Evolutionary conservation across 2,888 invertebrate species (phyloP).

Genomic region (Hesperia comma): DNA sequence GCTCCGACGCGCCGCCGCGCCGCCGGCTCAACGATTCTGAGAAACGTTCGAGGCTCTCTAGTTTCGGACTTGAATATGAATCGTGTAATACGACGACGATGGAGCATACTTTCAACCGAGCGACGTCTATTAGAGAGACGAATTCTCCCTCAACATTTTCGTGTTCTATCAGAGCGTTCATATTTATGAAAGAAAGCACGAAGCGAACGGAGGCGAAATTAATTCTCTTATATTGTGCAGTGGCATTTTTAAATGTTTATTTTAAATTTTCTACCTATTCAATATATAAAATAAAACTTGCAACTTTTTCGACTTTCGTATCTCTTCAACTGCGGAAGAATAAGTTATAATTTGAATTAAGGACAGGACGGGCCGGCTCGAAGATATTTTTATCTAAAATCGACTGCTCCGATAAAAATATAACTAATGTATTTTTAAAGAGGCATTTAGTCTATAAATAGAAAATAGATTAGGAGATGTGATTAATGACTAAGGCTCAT

Average conservation of each 20-base stretch:
- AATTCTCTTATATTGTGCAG: constrained; percentile 1
- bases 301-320: not conserved
- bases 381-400: constrained; percentile 1
- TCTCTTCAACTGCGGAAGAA: not conserved
- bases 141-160: constrained; percentile 30
- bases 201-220: constrained; percentile 13
- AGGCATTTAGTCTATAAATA: constrained; percentile 20
- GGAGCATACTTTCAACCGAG: constrained; percentile 54
- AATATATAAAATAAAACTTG: not conserved
- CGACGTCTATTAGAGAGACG: constrained; percentile 37
- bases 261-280: not conserved
- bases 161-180: constrained; percentile 19
- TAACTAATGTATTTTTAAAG: constrained; percentile 9
- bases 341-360: not conserved
- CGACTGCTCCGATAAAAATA: constrained; percentile 17
- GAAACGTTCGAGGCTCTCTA: constrained; percentile 79
- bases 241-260: constrained; percentile 1
- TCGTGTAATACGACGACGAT: constrained; percentile 63
- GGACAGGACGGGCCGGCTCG: not conserved
- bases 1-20: constrained; percentile 78
- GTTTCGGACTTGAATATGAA: constrained; percentile 80
- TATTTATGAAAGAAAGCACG: constrained; percentile 27
- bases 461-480: constrained; percentile 22
- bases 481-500: constrained; percentile 25
- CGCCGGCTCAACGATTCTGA: constrained; percentile 81